Evolutionary conservation across 2,888 invertebrate genomes (phyloP), one percentile per base, ranked within the genome.

Genomic region (Microplitis deprimator): DNA sequence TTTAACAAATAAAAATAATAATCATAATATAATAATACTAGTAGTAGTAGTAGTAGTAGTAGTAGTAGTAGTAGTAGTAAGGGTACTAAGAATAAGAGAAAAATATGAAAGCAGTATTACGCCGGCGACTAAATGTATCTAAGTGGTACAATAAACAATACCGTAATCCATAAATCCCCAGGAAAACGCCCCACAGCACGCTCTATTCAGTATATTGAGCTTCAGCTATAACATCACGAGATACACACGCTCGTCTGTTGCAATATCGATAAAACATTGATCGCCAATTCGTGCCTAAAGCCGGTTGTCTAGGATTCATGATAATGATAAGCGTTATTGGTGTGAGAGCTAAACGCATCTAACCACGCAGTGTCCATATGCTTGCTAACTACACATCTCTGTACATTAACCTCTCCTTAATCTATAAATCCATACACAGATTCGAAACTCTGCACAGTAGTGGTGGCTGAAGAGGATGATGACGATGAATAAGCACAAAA

Each of bases 231-330:
- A 84, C 86, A 82, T 83, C 82, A 84, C 84, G 13, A 70, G 59
- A 40, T 65, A 41, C 50, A 62, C 61, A 50, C 60, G 68, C 59
- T 67, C 83, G 85, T 83, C 86, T 84, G 84, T 82, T 85, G 83
- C 86, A 84, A 85, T 85, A 86, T 85, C 85, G 87, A 87, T 87
- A 86, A 86, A 87, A 87, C 85, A 87, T 85, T 87, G 87, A 87
- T 87, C 86, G 86, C 80, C 81, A 81, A 87, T 86, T 87, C 87
- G 87, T 87, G 87, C 86, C 82, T 77, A 79, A 81, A 84, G 82
- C 81, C 81, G 75, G 76, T 77, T 78, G 84, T 83, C 84, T 83
- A 85, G 87, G 87, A 87, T 87, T 86, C 86, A 78, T 83, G 81
- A 82, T 83, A 82, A 80, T 81, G 81, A 83, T 82, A 65, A 73